Conservation (phyloP, 1,140 invertebrate genomes). For the Halyomorpha halys region DNA sequence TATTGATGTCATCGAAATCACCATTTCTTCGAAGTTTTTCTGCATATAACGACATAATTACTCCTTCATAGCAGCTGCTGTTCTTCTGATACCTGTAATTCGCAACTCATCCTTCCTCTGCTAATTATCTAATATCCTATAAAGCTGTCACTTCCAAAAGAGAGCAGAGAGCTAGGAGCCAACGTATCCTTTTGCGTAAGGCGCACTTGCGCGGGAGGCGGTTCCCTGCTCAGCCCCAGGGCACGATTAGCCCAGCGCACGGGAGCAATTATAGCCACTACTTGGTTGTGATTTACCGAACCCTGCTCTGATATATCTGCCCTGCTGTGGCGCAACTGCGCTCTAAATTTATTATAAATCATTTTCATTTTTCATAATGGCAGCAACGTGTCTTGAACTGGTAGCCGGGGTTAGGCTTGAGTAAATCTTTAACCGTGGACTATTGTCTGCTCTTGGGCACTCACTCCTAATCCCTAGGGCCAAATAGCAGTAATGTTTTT, state of each 20-base stretch:
- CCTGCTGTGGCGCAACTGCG: not conserved
- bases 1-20: too few species aligned
- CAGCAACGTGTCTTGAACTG: slow-evolving; percentile 4
- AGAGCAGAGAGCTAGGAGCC: not conserved
- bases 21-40: too few species aligned
- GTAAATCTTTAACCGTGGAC: not conserved
- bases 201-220: slow-evolving; percentile 9
- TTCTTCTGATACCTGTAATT: too few species aligned
- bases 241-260: slow-evolving; percentile 5
- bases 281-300: not conserved
- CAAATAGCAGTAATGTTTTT: too few species aligned
- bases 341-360: slow-evolving; percentile 8
- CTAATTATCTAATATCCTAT: too few species aligned
- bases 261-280: slow-evolving; percentile 2
- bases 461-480: too few species aligned
- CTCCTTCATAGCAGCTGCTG: too few species aligned
- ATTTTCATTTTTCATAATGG: slow-evolving; percentile 12
- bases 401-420: slow-evolving; percentile 5
- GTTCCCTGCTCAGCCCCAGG: not conserved
- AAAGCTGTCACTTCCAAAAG: not conserved
- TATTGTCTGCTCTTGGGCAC: too few species aligned
- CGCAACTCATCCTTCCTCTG: too few species aligned
- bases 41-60: too few species aligned
- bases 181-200: not conserved
- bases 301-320: slow-evolving; percentile 10